phyloP scores from a whole-genome alignment of 2,113 vertebrate genomes.

The Campylomormyrus tamandua region DNA sequence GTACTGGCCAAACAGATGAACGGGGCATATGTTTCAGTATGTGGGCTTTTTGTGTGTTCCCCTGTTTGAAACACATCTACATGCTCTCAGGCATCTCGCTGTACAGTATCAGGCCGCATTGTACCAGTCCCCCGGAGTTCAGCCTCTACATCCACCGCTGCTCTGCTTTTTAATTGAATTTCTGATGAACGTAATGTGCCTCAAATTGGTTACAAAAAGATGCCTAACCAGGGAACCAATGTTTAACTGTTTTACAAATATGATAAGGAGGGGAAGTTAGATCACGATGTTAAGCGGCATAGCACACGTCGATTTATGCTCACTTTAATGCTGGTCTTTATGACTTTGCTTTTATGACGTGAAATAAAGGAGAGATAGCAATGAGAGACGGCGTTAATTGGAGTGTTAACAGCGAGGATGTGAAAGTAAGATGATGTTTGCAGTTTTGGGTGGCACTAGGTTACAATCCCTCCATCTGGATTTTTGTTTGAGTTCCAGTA shows the following conservation, averaged over 20 bases:
- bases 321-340: conserved; percentile 7
- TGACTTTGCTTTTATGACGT: conserved; percentile 2
- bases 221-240: not conserved
- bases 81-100: not conserved
- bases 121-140: not conserved
- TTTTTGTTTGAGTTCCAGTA: conserved; percentile 15
- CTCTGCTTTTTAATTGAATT: conserved; percentile 25
- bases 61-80: not conserved
- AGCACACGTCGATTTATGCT: conserved; percentile 7
- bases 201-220: not conserved
- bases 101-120: not conserved
- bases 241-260: conserved; percentile 10
- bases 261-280: not conserved
- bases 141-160: not conserved
- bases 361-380: conserved; percentile 10
- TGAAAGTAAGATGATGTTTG: not conserved
- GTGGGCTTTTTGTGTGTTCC: not conserved
- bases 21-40: not conserved
- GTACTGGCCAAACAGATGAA: not conserved
- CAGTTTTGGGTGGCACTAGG: not conserved
- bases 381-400: not conserved
- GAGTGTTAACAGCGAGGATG: not conserved
- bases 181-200: not conserved
- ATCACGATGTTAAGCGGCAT: not conserved
- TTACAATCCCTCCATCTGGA: not conserved